Evolutionary conservation across 2,888 invertebrate species (phyloP), one percentile per base, ranked within the genome.

Genomic region (Flabesymbios commensalis): DNA sequence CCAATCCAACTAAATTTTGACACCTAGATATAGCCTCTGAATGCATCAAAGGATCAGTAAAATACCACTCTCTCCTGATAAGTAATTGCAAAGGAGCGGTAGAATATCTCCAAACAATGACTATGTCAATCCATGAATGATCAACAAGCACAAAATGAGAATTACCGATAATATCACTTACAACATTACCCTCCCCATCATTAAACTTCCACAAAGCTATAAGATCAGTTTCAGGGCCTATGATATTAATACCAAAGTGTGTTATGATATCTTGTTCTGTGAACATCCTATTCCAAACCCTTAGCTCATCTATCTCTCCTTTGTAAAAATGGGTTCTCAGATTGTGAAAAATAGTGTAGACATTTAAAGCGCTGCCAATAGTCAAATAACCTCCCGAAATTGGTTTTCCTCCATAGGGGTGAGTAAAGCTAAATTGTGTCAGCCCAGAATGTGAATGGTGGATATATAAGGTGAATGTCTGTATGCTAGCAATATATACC

Each of bases 271-370:
- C 64, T n/a, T 57, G 43, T 42, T 61, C 63, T 0, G 59, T 43
- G 2, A 70, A 61, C 1, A 61, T 56, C 19, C 33, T 57, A n/a
- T 71, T 64, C 69, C 70, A 68, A n/a, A 72, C 52, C 24, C 63
- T 49, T 17, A 72, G 29, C 39, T 71, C 69, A 41, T 72, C 72
- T 17, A 56, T 48, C 29, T 61, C 64, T 4, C 39, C 31, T 2
- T 39, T 10, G 7, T 22, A 14, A 3, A 33, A 28, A 2, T 63
- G 48, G 1, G 17, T 31, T 26, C 7, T 49, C 5, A 4, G 7
- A 24, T 17, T n/a, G n/a, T 31, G n/a, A 19, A 36, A 26, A n/a
- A n/a, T n/a, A n/a, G n/a, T n/a, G n/a, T n/a, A n/a, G n/a, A n/a
- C n/a, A n/a, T n/a, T n/a, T n/a, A n/a, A n/a, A 22, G 19, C 22